These are phyloP conservation scores for Tortrix viridana DNA, from an alignment of 2,888 invertebrate species.

Conservation along the genomic window DNA sequence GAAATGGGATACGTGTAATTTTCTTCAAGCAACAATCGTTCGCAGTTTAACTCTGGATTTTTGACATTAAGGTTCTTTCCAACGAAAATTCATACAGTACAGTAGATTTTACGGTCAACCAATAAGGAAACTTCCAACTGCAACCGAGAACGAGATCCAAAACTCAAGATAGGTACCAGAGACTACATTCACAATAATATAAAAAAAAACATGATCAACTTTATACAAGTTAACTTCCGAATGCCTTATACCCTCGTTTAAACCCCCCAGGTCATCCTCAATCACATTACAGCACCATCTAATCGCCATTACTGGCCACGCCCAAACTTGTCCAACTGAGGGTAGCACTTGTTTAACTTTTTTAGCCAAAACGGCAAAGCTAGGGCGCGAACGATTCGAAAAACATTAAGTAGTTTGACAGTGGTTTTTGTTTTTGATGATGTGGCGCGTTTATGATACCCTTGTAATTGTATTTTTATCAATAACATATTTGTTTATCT, in stretches of 20 bases:
- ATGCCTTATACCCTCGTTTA: constrained; percentile 1
- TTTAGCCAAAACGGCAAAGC: neutral
- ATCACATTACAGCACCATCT: constrained; percentile 61
- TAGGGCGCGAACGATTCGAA: neutral
- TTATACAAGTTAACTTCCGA: too few relatives aligned
- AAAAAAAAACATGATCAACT: too few relatives aligned
- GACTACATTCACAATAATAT: too few relatives aligned
- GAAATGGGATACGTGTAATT: constrained; percentile 19
- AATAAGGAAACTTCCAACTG: too few relatives aligned
- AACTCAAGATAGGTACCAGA: too few relatives aligned
- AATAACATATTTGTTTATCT: too few relatives aligned
- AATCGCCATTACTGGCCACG: constrained; percentile 60
- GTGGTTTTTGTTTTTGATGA: constrained; percentile 10
- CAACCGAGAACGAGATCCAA: too few relatives aligned
- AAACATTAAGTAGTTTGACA: neutral
- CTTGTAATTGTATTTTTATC: too few relatives aligned
- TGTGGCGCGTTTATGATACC: too few relatives aligned
- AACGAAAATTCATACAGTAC: too few relatives aligned
- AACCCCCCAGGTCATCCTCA: constrained; percentile 46
- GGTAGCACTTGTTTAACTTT: constrained; percentile 2
- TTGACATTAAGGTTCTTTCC: neutral
- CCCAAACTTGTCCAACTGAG: constrained; percentile 49
- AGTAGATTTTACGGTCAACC: too few relatives aligned
- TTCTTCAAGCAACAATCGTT: neutral
- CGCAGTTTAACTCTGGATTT: neutral